phyloP scores from a whole-genome alignment of 2,797 vertebrate genomes.

The Avahi laniger region DNA sequence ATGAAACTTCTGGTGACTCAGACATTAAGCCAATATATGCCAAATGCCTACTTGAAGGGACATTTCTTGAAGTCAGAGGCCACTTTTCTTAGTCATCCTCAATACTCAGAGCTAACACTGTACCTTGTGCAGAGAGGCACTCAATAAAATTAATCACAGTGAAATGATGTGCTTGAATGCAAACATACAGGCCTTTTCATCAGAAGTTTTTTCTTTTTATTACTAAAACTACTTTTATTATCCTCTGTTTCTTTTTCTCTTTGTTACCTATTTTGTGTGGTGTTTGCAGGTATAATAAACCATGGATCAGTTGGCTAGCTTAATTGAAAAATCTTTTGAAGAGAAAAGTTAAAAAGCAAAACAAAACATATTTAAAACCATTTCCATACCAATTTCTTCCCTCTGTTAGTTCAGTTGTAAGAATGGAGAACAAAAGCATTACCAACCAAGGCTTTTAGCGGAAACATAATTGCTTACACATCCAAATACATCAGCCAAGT shows the following conservation, averaged over 20 bases:
- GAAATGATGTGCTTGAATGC: background rate
- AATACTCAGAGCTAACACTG: background rate
- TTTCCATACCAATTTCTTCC: constrained; percentile 49
- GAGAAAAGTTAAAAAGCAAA: constrained; percentile 64
- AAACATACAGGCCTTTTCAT: constrained; percentile 3
- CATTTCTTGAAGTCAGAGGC: background rate
- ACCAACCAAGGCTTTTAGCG: constrained; percentile 24
- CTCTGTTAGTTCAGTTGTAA: constrained; percentile 66
- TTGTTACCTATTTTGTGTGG: constrained; percentile 13
- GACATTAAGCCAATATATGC: background rate
- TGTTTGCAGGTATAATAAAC: constrained; percentile 49
- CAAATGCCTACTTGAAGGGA: background rate
- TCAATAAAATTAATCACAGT: background rate
- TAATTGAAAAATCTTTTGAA: constrained; percentile 67
- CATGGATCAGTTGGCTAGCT: constrained; percentile 28
- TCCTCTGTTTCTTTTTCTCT: constrained; percentile 13
- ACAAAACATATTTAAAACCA: constrained; percentile 58
- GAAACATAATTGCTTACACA: constrained; percentile 73
- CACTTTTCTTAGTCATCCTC: background rate
- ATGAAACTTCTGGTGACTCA: background rate
- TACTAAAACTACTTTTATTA: constrained; percentile 20
- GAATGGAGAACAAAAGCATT: constrained; percentile 59
- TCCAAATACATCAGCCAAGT: constrained; percentile 65
- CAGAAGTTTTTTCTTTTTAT: background rate
- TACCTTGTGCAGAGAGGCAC: background rate